phyloP scores from a whole-genome alignment of 2,888 invertebrate species.

The Drosophila nr. fundita region DNA sequence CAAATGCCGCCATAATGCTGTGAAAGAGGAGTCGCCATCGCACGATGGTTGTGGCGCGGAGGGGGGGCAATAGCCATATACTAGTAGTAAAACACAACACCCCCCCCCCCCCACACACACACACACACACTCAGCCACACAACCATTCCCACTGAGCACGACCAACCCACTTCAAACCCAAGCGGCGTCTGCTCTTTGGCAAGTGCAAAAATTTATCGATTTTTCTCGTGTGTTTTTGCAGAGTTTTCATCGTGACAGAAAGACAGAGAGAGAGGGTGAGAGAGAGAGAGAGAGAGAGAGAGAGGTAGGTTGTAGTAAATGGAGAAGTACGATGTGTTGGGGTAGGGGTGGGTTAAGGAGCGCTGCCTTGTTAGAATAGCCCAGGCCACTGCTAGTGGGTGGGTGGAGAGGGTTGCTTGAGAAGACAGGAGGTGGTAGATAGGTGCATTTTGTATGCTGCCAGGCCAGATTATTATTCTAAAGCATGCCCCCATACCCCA shows the following conservation, averaged over 20 bases:
- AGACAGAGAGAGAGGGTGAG: neutral
- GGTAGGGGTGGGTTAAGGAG: neutral
- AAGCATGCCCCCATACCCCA: neutral
- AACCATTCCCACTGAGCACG: neutral
- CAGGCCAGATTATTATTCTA: conserved; percentile 47
- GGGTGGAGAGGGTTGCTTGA: neutral
- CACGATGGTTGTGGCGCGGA: neutral
- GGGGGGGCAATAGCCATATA: neutral
- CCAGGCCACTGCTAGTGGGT: neutral
- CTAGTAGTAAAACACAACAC: neutral
- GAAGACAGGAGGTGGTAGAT: conserved; percentile 13
- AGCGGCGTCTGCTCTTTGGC: conserved; percentile 49
- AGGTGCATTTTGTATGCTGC: conserved; percentile 42
- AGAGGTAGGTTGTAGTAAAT: neutral
- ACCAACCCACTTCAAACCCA: conserved; percentile 5
- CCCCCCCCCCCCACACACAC: neutral
- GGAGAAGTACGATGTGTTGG: neutral
- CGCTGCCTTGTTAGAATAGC: conserved; percentile 42
- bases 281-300: neutral
- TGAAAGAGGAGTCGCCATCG: conserved; percentile 15
- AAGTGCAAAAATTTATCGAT: conserved; percentile 64
- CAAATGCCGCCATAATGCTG: conserved; percentile 33
- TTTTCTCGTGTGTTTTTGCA: conserved; percentile 36
- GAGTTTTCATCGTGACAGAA: conserved; percentile 28
- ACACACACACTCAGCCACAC: neutral